Conservation (phyloP, 2,797 vertebrate species). For the Phataginus tetradactyla region DNA sequence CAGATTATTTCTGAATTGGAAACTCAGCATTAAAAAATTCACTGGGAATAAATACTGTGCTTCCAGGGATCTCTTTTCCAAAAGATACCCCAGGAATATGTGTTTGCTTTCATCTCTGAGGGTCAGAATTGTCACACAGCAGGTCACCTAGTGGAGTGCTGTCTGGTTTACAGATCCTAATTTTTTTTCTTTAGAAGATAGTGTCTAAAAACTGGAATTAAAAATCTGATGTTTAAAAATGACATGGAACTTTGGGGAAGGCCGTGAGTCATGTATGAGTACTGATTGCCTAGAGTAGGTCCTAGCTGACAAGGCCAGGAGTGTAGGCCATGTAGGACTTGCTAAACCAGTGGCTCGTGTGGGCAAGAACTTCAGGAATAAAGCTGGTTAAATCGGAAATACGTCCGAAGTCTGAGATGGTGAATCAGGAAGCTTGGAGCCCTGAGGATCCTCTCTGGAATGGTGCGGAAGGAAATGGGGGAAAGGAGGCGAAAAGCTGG, state of each 20-base stretch:
- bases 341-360: too few species aligned
- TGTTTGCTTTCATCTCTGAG: not conserved
- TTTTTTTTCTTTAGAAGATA: not conserved
- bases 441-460: not conserved
- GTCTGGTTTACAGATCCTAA: not conserved
- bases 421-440: not conserved
- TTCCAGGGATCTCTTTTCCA: not conserved
- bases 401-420: not conserved
- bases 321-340: not conserved
- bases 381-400: not conserved
- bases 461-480: not conserved
- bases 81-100: not conserved
- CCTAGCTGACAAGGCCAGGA: not conserved
- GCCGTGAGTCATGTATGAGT: not conserved
- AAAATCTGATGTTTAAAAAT: not conserved
- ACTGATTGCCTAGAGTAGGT: not conserved
- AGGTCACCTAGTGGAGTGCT: not conserved
- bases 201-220: not conserved
- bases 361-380: not conserved
- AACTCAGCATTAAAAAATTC: not conserved
- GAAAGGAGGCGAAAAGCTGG: not conserved
- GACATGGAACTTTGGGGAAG: not conserved
- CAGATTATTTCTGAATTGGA: not conserved
- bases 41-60: not conserved
- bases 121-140: not conserved